Evolutionary conservation across 2,113 vertebrate genomes (phyloP).

Genomic region (Marcusenius ussheri): DNA sequence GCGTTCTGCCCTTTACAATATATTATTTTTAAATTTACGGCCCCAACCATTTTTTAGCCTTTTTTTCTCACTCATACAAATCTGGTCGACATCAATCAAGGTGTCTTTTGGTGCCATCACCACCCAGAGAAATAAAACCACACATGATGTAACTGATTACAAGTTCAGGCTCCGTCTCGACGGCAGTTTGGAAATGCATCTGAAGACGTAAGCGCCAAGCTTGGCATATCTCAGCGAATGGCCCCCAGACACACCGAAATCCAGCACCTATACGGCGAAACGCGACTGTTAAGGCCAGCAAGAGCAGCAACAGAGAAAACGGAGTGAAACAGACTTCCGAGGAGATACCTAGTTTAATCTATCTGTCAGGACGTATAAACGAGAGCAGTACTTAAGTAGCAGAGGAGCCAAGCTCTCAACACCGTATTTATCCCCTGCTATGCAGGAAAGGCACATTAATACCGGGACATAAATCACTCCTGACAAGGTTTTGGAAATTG

Average conservation of each 20-base stretch:
- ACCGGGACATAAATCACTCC: slow-evolving; percentile 3
- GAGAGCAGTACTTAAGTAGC: neutral
- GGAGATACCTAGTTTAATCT: slow-evolving; percentile 15
- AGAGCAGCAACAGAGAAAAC: neutral
- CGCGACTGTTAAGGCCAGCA: neutral
- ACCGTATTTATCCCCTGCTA: neutral
- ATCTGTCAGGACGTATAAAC: slow-evolving; percentile 16
- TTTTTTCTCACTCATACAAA: neutral
- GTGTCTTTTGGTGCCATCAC: neutral
- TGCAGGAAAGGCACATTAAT: neutral
- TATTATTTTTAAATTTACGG: neutral
- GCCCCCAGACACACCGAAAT: neutral
- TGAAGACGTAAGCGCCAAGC: neutral
- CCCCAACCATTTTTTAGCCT: neutral
- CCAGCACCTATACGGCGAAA: neutral
- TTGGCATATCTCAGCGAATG: neutral
- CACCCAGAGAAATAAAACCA: neutral
- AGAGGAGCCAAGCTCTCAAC: neutral
- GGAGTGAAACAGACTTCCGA: neutral
- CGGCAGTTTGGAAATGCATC: neutral
- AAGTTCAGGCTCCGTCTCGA: neutral
- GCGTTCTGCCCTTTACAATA: neutral
- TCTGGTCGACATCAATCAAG: neutral
- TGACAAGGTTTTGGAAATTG: slow-evolving; percentile 11
- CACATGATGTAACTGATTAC: neutral